A percentile compares a stretch with the other conserved stretches of the same genome.
These are phyloP conservation scores for Galerucella nymphaeae DNA, from an alignment of 2,888 invertebrate genomes.

Conservation along the genomic window DNA sequence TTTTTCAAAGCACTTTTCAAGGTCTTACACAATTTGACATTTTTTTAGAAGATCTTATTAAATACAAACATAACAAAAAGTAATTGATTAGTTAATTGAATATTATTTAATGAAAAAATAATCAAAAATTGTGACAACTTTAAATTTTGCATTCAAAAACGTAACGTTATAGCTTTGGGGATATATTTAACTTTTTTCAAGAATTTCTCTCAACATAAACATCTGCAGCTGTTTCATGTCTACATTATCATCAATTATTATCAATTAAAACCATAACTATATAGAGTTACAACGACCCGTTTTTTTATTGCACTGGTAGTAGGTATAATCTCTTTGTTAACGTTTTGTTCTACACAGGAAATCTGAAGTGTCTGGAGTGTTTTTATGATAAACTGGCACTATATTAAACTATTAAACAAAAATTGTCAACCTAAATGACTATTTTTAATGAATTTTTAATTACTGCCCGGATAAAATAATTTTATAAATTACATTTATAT, in stretches of 20 bases:
- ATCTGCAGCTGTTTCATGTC: slow-evolving; percentile 15
- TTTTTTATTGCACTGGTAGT: slow-evolving; percentile 7
- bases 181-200: background rate
- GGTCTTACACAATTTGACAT: too few relatives aligned
- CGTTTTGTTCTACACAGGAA: background rate
- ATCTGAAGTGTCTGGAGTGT: background rate
- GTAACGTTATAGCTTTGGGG: background rate
- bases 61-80: too few relatives aligned
- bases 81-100: too few relatives aligned
- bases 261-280: slow-evolving; percentile 16
- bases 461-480: too few relatives aligned
- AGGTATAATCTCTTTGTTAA: background rate
- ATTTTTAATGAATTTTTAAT: too few relatives aligned
- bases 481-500: too few relatives aligned
- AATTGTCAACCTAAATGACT: too few relatives aligned
- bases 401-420: too few relatives aligned
- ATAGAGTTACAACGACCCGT: slow-evolving; percentile 6
- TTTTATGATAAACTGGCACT: background rate
- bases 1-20: too few relatives aligned
- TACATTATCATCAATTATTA: slow-evolving; percentile 18
- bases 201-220: background rate
- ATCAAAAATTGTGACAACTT: too few relatives aligned
- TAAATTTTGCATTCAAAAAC: background rate
- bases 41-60: too few relatives aligned
- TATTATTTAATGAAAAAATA: too few relatives aligned